These are phyloP conservation scores for Stegophylla sp. DNA, from an alignment of 2,888 invertebrate genomes.

Conservation along the genomic window DNA sequence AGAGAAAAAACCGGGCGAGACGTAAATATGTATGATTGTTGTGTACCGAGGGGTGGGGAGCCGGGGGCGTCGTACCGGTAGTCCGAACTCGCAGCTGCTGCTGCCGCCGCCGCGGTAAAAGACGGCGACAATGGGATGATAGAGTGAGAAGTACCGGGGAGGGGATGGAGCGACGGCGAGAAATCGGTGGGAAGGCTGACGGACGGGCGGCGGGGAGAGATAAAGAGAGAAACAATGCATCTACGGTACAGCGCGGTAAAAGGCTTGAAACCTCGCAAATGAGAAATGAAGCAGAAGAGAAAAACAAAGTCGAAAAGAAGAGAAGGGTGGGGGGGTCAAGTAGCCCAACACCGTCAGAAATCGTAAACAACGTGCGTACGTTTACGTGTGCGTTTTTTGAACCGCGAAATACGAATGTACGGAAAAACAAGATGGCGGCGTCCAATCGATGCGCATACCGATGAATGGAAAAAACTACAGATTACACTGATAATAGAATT, in stretches of 20 bases:
- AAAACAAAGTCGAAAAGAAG: background rate
- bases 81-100: background rate
- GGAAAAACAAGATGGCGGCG: slow-evolving; percentile 54
- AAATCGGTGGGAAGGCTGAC: background rate
- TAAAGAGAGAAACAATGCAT: background rate
- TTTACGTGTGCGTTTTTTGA: background rate
- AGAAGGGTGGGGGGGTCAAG: background rate
- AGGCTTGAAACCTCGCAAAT: background rate
- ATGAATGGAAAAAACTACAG: slow-evolving; percentile 47
- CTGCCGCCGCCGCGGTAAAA: background rate
- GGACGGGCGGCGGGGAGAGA: background rate
- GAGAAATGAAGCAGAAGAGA: slow-evolving; percentile 26
- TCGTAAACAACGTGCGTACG: background rate
- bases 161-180: background rate
- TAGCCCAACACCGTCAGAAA: slow-evolving; percentile 18
- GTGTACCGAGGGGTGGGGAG: no score
- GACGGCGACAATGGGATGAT: no score
- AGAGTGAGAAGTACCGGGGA: no score
- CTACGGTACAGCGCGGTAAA: background rate
- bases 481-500: background rate
- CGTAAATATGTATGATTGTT: slow-evolving; percentile 3
- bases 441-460: slow-evolving; percentile 37
- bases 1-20: background rate
- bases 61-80: background rate
- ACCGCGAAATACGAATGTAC: background rate